Conservation (phyloP, 2,888 invertebrate genomes). For the Polyommatus icarus region DNA sequence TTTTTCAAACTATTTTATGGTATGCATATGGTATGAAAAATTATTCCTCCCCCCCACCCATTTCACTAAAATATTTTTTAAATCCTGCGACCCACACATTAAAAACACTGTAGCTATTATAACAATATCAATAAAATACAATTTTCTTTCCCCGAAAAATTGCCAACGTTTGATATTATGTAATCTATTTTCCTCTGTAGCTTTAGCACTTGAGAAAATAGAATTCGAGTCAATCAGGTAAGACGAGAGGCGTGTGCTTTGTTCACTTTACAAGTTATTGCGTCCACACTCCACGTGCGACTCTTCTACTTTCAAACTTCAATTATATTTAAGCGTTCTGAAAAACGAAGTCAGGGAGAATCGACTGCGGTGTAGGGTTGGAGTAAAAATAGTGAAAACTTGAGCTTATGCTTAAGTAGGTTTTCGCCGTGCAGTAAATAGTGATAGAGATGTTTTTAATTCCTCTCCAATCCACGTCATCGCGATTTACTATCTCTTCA, state of each 20-base stretch:
- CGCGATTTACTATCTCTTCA: too few relatives aligned
- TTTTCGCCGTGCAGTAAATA: too few relatives aligned
- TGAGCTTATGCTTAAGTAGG: too few relatives aligned
- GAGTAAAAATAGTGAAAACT: too few relatives aligned
- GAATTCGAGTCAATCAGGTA: constrained; percentile 7
- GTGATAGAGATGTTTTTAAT: too few relatives aligned
- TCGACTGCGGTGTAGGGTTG: background rate
- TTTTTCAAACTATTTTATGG: too few relatives aligned
- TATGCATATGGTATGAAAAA: too few relatives aligned
- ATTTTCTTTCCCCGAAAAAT: background rate
- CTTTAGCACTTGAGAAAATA: constrained; percentile 16
- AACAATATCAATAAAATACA: background rate
- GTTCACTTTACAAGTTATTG: constrained; percentile 23
- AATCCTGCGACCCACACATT: too few relatives aligned
- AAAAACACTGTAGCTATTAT: too few relatives aligned
- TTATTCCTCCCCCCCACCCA: too few relatives aligned
- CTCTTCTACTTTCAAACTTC: background rate
- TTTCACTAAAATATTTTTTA: too few relatives aligned
- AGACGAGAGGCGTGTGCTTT: background rate
- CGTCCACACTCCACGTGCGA: constrained; percentile 8
- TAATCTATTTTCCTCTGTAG: background rate
- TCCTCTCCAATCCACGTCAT: too few relatives aligned
- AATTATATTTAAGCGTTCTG: background rate
- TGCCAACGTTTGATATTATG: background rate
- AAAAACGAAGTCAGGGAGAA: background rate